Evolutionary conservation across 2,888 invertebrate species (phyloP), one percentile per base, ranked within the genome.

Genomic region (Meteorus colon): DNA sequence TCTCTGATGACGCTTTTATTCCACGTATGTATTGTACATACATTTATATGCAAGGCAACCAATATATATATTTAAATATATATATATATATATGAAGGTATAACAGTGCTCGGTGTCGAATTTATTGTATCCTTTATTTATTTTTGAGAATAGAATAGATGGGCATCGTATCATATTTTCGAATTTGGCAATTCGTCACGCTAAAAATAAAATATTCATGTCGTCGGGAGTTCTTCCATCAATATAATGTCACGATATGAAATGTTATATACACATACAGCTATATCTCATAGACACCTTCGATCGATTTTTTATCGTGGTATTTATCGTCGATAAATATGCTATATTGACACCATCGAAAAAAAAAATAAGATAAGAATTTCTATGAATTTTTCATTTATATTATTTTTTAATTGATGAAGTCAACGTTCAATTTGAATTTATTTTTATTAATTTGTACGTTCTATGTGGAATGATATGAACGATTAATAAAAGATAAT

Each of bases 321-420:
- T 24, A 55, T 55, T 55, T 55, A 55, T 55, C 55, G 19, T 19
- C n/a, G 19, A 55, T 55, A 19, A n/a, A 55, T 55, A 55, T 55
- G 19, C n/a, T 8, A 19, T 19, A 55, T 48, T 14, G n/a, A 48
- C 48, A 55, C n/a, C 19, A 55, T n/a, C 8, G 10, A n/a, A n/a
- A 48, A n/a, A 19, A 6, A 55, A 19, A 19, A 34, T 34, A 2
- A 19, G 19, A 48, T 48, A 55, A 55, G 19, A 55, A 19, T 41
- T n/a, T 55, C 24, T 19, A n/a, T 48, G 16, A 48, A 48, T 48
- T 48, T 16, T 55, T 55, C n/a, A 55, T 48, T n/a, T 55, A n/a
- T 48, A 48, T 16, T 16, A 48, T 48, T 48, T 48, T 16, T 0
- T n/a, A n/a, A 16, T 5, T n/a, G 48, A 41, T 41, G 8, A 41